These are phyloP conservation scores for Clarias laeviceps DNA, from an alignment of 2,797 vertebrate genomes.

Conservation along the genomic window DNA sequence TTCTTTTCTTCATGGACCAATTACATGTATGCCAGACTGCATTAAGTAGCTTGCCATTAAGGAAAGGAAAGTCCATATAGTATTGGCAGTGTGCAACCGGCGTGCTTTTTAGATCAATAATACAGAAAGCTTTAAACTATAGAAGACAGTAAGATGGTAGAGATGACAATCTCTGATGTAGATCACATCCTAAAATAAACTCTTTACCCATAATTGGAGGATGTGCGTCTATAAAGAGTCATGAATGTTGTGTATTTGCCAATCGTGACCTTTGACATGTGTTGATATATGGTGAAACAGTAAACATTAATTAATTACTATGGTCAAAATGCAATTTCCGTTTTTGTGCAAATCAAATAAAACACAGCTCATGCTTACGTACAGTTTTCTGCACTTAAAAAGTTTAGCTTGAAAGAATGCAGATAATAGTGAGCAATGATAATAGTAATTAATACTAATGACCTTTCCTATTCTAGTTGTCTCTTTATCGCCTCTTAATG, in stretches of 20 bases:
- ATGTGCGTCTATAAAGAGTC: background rate
- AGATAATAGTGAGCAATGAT: background rate
- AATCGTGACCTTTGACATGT: background rate
- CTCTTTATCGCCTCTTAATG: background rate
- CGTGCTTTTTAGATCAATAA: background rate
- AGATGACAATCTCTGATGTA: background rate
- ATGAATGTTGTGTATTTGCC: background rate
- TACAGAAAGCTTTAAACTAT: background rate
- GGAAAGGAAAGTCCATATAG: background rate
- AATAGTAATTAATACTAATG: background rate
- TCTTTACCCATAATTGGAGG: background rate
- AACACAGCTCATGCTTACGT: background rate
- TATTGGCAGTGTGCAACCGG: background rate
- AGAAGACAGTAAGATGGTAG: background rate
- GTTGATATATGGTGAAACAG: background rate
- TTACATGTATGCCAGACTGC: background rate
- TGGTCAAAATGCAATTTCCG: background rate
- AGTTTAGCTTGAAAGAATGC: background rate
- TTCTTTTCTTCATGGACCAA: conserved; percentile 5
- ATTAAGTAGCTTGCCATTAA: conserved; percentile 9
- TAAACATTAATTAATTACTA: background rate
- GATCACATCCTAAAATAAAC: background rate
- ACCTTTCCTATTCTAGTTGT: conserved; percentile 6
- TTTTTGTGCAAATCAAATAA: background rate
- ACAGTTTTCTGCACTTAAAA: background rate